Base-by-base conservation (phyloP, 2,113 vertebrate genomes). In the Dipodomys merriami region DNA sequence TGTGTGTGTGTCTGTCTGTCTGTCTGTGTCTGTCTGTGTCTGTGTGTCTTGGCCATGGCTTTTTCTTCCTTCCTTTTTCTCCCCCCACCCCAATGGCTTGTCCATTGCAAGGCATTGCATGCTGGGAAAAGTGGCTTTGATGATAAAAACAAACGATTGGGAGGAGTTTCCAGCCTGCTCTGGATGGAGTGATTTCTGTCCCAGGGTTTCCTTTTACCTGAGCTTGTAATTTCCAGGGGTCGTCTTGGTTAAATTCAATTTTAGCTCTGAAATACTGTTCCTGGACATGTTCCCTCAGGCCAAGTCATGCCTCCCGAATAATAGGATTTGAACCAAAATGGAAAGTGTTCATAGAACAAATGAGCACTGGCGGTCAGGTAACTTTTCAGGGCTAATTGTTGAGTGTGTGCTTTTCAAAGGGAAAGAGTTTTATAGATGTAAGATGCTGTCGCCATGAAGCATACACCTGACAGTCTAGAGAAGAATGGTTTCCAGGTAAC, bases 211-310 rank as follows among this genome's bases (percentile, higher is more conserved):
- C 0, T 27, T 96, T 27, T 88, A 87, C 92, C 27, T 39, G 46
- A 88, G 83, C 62, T 92, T 93, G 35, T 91, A 46, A 96, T 97
- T 97, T 92, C 89, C 44, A 91, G 33, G 33, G 85, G 72, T 93
- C 86, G 79, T 71, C 44, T 46, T 53, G 74, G 71, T 88, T 76
- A 91, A 94, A 95, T 96, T 81, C 81, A 67, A 86, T 90, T 95
- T 96, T 94, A 95, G 92, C 95, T 96, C 91, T 89, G 89, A 97
- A 95, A 91, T 90, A 92, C 46, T 93, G 64, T 88, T 92, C 35
- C 79, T 92, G 87, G 90, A 95, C 95, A 67, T 85, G 46, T 95
- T 88, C 90, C 93, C 77, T 78, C 81, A 69, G 73, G 83, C n/a
- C 85, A 88, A 15, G 76, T 95, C 60, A 19, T 82, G 84, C 80